phyloP scores from a whole-genome alignment of 1,140 invertebrate genomes.

The Danaus plexippus region DNA sequence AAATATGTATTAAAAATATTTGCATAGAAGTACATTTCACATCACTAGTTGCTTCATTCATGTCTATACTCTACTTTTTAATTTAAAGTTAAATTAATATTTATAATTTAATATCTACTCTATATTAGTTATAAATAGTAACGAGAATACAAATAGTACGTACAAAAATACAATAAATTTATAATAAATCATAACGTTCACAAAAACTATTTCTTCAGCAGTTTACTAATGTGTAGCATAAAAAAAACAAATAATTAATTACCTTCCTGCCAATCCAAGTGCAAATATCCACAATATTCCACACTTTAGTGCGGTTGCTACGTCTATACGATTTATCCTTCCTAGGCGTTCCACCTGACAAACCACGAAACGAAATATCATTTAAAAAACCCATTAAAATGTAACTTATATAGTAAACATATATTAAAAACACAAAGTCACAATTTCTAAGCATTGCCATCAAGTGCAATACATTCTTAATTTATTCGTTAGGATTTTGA shows the following conservation, averaged over 20 bases:
- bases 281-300: slow-evolving; percentile 52
- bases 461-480: slow-evolving; percentile 3
- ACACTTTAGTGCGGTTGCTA: slow-evolving; percentile 36
- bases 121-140: too few species aligned
- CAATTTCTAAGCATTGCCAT: slow-evolving; percentile 2
- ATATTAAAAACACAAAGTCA: slow-evolving; percentile 6
- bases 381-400: slow-evolving; percentile 23
- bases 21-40: too few species aligned
- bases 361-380: slow-evolving; percentile 41
- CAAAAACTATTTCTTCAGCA: too few species aligned
- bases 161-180: too few species aligned
- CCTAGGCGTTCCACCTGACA: slow-evolving; percentile 49
- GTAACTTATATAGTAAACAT: slow-evolving; percentile 2
- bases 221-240: too few species aligned
- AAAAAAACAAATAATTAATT: slow-evolving; percentile 12
- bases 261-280: slow-evolving; percentile 62
- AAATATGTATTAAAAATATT: too few species aligned
- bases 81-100: too few species aligned
- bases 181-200: too few species aligned
- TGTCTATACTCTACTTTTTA: too few species aligned
- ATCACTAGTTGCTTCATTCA: too few species aligned
- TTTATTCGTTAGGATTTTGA: slow-evolving; percentile 28
- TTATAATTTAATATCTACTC: too few species aligned
- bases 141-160: too few species aligned
- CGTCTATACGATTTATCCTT: slow-evolving; percentile 40